Evolutionary conservation across 2,888 invertebrate species (phyloP).

Genomic region (Aproaerema taeniolella): DNA sequence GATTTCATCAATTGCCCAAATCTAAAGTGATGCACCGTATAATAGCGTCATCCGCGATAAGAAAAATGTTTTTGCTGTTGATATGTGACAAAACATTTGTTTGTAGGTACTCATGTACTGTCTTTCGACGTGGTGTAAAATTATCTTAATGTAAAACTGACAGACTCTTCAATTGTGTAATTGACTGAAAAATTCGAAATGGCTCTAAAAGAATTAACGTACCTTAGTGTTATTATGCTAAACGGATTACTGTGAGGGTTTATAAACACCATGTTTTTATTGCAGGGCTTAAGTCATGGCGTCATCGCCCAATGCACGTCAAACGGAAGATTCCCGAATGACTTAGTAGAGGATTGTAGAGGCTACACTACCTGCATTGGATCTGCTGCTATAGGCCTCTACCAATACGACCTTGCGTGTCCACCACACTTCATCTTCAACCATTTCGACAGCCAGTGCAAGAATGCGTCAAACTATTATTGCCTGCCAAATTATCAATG

Average conservation of each 20-base stretch:
- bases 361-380: constrained; percentile 59
- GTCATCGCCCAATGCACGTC: constrained; percentile 37
- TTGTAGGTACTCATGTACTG: too few relatives aligned
- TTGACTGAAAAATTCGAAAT: too few relatives aligned
- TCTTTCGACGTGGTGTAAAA: too few relatives aligned
- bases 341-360: constrained; percentile 42
- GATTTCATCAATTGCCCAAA: too few relatives aligned
- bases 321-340: constrained; percentile 53
- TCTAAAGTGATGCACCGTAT: too few relatives aligned
- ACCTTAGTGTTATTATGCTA: background rate
- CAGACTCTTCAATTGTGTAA: too few relatives aligned
- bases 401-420: constrained; percentile 50
- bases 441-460: constrained; percentile 52
- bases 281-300: constrained; percentile 45
- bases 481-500: constrained; percentile 48
- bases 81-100: too few relatives aligned
- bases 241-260: constrained; percentile 2
- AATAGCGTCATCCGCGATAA: too few relatives aligned
- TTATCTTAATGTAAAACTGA: too few relatives aligned
- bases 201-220: constrained; percentile 22
- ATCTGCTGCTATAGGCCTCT: constrained; percentile 36
- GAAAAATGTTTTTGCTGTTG: too few relatives aligned
- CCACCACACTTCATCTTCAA: constrained; percentile 52
- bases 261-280: constrained; percentile 28
- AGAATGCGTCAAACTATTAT: constrained; percentile 49